phyloP scores from a whole-genome alignment of 2,888 invertebrate species.

The Caenorhabditis sinica region DNA sequence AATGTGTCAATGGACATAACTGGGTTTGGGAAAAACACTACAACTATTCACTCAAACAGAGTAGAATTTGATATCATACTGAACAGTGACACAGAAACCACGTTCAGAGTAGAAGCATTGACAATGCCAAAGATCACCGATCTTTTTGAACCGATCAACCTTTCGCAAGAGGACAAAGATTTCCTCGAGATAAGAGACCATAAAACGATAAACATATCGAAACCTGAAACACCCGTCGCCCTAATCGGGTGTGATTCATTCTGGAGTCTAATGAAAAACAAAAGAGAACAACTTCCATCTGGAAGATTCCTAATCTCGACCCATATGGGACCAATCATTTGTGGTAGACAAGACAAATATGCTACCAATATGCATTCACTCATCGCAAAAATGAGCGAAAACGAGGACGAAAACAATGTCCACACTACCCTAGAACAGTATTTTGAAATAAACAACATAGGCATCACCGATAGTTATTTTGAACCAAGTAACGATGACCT shows the following conservation, averaged over 20 bases:
- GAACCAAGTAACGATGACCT: constrained; percentile 4
- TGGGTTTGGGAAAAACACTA: background rate
- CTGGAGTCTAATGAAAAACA: background rate
- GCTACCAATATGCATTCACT: too few relatives aligned
- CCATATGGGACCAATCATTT: too few relatives aligned
- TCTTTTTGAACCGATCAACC: background rate
- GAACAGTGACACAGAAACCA: background rate
- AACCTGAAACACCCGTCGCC: background rate
- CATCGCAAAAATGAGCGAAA: too few relatives aligned
- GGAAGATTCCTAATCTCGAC: background rate
- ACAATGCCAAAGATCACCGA: background rate
- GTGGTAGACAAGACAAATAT: too few relatives aligned
- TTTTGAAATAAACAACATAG: constrained; percentile 8
- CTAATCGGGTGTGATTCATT: background rate
- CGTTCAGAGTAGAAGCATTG: background rate
- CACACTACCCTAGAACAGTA: too few relatives aligned
- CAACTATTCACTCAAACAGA: background rate
- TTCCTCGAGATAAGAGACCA: background rate
- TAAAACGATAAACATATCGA: background rate
- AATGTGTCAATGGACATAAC: background rate
- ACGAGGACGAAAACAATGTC: too few relatives aligned
- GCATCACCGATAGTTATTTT: background rate
- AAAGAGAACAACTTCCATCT: constrained; percentile 2
- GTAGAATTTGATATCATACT: constrained; percentile 1
- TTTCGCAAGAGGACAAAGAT: background rate